Base-by-base conservation (phyloP, 2,797 vertebrate species). In the Enoplosus armatus region DNA sequence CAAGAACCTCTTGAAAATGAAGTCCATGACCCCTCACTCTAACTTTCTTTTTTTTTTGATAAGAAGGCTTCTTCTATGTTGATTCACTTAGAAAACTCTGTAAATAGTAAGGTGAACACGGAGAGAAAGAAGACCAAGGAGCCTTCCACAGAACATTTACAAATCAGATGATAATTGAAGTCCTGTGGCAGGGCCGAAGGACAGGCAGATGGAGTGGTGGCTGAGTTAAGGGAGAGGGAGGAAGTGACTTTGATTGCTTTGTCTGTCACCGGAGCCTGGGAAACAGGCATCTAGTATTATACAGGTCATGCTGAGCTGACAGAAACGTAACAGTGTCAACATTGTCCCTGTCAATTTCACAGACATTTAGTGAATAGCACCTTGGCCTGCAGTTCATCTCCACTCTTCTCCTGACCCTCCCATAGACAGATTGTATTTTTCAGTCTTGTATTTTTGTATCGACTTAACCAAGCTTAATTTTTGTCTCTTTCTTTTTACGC, bases 221-320 rank as follows among this genome's bases (percentile, higher is more conserved):
- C 56, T 66, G 60, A 69, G 37, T 39, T 35, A 64, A 51, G 10
- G 47, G 15, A 45, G 53, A 29, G 16, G 15, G n/a, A 41, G 65
- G 67, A 20, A 22, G 65, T 78, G 78, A 81, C 82, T 81, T 82
- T 82, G 78, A 75, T 64, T 43, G 29, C 75, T 65, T 35, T 29
- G 77, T 82, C 66, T 51, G 54, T 79, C 64, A 68, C 66, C n/a
- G 3, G 76, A 85, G 71, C 53, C 65, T 43, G 41, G 48, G 53
- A 77, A 81, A 53, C 45, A 2, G 60, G n/a, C 60, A 33, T 18
- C 8, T 18, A 51, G 50, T 64, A 77, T 37, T 56, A 77, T 55
- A 29, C 76, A 56, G 73, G 73, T 77, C 79, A 35, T 65, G 68
- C 77, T 81, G 88, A 89, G 56, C 70, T 56, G 75, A 72, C 85